Evolutionary conservation across 2,113 vertebrate genomes (phyloP), one percentile per base, ranked within the genome.

Genomic region (Calypte anna): DNA sequence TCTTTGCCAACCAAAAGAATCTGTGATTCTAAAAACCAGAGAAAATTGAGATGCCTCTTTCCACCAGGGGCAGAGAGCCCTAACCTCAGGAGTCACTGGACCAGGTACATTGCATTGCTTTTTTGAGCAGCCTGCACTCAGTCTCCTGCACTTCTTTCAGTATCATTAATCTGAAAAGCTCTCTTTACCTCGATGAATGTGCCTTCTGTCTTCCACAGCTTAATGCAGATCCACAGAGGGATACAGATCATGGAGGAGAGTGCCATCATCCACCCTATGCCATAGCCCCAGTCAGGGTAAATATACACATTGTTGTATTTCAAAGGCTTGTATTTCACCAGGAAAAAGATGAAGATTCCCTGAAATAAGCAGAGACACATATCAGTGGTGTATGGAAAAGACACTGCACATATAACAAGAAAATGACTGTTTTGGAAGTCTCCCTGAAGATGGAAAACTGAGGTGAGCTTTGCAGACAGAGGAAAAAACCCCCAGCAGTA

Each of bases 191-290:
- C 98, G 50, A 96, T 76, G 88, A 99, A 98, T 5, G 98, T 99
- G 69, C 99, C 99, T 74, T 99, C 98, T 40, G 98, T 98, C 96
- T 98, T 98, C 98, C 99, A 99, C 91, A 99, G 84, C 97, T 98
- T 98, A 94, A 98, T 96, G 96, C 98, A 96, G 16, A 99, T 97
- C 93, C 99, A 99, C 76, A 99, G 78, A 0, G 99, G 99, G 91
- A 99, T 99, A 89, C 99, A 99, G 61, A 99, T 96, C 99, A 99
- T 99, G 28, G 99, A 99, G 50, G 99, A 99, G 78, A 99, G 98
- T 0, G 99, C 99, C 99, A 99, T 99, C 96, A 99, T 98, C 99
- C 99, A 99, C n/a, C 99, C 99, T 7, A 99, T 99, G 16, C 98
- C 99, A 0, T 99, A 99, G 89, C 99, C 99, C 99, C 99, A 99